Evolutionary conservation across 1,140 invertebrate species (phyloP).

Genomic region (Aleiodes sp.): DNA sequence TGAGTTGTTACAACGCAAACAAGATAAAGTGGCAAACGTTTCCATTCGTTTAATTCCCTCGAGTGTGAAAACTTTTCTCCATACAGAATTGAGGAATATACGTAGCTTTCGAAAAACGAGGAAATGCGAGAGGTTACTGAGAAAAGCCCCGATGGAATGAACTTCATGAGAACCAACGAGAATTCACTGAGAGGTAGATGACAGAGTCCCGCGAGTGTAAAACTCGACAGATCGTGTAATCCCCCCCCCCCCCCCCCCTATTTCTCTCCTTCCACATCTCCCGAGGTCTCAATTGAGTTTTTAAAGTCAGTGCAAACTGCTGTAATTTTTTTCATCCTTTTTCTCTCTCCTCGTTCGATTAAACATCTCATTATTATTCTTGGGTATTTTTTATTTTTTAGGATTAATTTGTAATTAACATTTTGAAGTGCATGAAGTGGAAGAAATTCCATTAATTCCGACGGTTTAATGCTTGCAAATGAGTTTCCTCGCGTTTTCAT

Average conservation of each 20-base stretch:
- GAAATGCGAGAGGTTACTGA: background rate
- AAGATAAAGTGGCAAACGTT: background rate
- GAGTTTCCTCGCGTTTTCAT: too few relatives aligned
- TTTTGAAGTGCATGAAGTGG: too few relatives aligned
- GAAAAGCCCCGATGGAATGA: background rate
- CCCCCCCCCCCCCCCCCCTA: background rate
- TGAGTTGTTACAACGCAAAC: background rate
- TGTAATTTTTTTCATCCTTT: too few relatives aligned
- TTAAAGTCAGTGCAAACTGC: background rate
- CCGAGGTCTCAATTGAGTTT: background rate
- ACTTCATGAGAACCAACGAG: background rate
- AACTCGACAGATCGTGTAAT: conserved; percentile 12
- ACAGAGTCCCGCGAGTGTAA: conserved; percentile 13
- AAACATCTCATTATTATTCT: too few relatives aligned
- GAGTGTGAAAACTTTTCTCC: background rate
- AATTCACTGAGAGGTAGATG: conserved; percentile 3
- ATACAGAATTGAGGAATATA: too few relatives aligned
- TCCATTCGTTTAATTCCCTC: conserved; percentile 1
- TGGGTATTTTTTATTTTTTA: too few relatives aligned
- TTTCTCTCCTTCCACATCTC: background rate
- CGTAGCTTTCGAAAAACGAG: background rate
- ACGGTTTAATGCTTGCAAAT: too few relatives aligned
- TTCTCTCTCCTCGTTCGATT: too few relatives aligned
- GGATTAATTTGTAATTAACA: too few relatives aligned
- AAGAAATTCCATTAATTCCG: too few relatives aligned